phyloP scores from a whole-genome alignment of 2,113 vertebrate genomes.

The Emydura subglobosa region DNA sequence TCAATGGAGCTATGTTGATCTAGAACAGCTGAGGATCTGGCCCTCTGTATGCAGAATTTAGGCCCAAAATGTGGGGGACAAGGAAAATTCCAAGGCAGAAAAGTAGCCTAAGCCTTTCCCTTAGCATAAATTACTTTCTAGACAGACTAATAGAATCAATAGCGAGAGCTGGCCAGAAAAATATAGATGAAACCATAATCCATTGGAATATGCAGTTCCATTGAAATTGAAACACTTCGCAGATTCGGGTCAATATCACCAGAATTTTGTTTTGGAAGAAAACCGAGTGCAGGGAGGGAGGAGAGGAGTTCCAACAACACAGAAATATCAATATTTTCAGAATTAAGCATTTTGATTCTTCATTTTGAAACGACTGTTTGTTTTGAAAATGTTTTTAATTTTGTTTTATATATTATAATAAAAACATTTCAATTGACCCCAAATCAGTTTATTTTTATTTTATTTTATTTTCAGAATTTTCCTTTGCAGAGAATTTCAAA shows the following conservation, averaged over 20 bases:
- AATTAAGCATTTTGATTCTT: neutral
- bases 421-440: neutral
- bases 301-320: slow-evolving; percentile 38
- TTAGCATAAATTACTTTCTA: slow-evolving; percentile 26
- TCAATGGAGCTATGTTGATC: slow-evolving; percentile 41
- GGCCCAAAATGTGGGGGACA: slow-evolving; percentile 37
- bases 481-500: neutral
- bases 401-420: neutral
- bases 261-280: slow-evolving; percentile 25
- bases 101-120: slow-evolving; percentile 28
- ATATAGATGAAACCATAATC: neutral
- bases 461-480: neutral
- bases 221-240: neutral
- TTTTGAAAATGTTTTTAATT: neutral
- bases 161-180: neutral
- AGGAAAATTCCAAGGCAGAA: neutral
- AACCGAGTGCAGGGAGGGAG: slow-evolving; percentile 17
- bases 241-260: neutral
- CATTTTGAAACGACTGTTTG: neutral
- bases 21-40: slow-evolving; percentile 36
- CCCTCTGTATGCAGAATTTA: slow-evolving; percentile 24
- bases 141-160: slow-evolving; percentile 14
- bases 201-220: neutral
- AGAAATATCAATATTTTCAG: neutral
- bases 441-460: neutral